Conservation (phyloP, 2,797 vertebrate genomes). For the Picus viridis region DNA sequence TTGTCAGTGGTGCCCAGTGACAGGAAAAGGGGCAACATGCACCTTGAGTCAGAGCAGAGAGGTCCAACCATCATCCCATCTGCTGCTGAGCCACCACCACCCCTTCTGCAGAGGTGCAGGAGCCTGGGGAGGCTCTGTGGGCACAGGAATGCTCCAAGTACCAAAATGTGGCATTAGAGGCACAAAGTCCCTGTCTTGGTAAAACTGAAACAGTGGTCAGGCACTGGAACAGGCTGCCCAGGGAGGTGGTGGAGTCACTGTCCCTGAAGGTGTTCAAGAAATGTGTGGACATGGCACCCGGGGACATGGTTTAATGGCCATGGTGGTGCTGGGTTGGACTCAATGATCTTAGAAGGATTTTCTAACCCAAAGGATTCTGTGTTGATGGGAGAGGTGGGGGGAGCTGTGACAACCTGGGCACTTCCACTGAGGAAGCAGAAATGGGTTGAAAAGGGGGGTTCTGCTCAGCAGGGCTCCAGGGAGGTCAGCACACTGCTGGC, state of each 20-base stretch:
- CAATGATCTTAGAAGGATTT: too few species aligned
- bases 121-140: background rate
- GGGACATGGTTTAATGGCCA: too few species aligned
- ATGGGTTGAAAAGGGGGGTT: background rate
- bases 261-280: too few species aligned
- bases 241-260: too few species aligned
- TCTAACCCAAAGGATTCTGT: background rate
- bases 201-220: too few species aligned
- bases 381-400: background rate
- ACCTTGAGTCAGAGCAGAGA: background rate
- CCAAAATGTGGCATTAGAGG: fast-evolving
- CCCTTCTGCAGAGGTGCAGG: background rate
- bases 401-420: fast-evolving
- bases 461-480: background rate
- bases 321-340: too few species aligned
- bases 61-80: background rate
- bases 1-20: too few species aligned
- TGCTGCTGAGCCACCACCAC: too few species aligned
- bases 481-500: fast-evolving
- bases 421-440: background rate
- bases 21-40: too few species aligned
- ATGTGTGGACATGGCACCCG: too few species aligned
- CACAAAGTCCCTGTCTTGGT: background rate
- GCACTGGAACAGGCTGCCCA: too few species aligned
- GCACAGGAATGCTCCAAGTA: background rate